Evolutionary conservation across 2,113 vertebrate genomes (phyloP).

Genomic region (Microcebus tavaratra): DNA sequence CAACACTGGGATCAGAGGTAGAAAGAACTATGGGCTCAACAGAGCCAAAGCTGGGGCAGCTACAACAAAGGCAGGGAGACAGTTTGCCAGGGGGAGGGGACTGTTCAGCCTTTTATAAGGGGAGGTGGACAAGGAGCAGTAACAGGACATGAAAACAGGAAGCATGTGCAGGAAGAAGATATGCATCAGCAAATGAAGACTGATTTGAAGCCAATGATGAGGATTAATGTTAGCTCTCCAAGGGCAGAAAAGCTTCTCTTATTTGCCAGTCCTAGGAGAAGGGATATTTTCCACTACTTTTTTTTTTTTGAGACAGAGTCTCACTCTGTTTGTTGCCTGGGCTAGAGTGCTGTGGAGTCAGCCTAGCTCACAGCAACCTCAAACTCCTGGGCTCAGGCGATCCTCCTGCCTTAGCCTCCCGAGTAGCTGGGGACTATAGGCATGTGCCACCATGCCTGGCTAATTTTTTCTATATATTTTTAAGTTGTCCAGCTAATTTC

Average conservation of each 20-base stretch:
- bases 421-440: too few relatives aligned
- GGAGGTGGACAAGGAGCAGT: not conserved
- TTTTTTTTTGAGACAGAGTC: not conserved
- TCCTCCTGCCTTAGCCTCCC: too few relatives aligned
- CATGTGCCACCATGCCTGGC: too few relatives aligned
- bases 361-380: too few relatives aligned
- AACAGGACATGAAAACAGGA: constrained; percentile 19
- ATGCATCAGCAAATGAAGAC: constrained; percentile 6
- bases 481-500: too few relatives aligned
- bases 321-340: too few relatives aligned
- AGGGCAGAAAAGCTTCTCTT: not conserved
- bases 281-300: not conserved
- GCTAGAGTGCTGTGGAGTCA: too few relatives aligned
- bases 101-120: not conserved
- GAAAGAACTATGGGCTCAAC: not conserved
- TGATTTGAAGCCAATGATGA: constrained; percentile 21
- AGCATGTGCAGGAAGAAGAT: constrained; percentile 1
- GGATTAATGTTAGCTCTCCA: not conserved
- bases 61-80: not conserved
- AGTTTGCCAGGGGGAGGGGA: not conserved
- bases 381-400: too few relatives aligned
- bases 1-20: not conserved
- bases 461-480: too few relatives aligned
- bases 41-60: not conserved
- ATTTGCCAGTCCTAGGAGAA: not conserved